These are phyloP conservation scores for Drosophila melanocephala DNA, from an alignment of 2,888 invertebrate genomes.

Conservation along the genomic window DNA sequence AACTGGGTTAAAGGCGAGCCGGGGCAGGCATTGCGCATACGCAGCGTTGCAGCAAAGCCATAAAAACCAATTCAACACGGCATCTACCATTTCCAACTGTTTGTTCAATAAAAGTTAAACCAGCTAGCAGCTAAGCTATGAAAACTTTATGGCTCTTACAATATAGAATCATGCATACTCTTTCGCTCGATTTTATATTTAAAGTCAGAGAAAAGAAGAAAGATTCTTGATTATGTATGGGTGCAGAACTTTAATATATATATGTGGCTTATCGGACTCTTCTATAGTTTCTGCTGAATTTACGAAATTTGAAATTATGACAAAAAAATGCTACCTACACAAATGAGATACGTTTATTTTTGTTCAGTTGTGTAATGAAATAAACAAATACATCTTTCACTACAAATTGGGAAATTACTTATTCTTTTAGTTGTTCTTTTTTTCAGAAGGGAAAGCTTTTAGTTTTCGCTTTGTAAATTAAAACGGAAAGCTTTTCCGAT, in stretches of 20 bases:
- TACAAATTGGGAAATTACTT: not conserved
- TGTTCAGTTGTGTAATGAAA: not conserved
- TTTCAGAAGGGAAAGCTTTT: not conserved
- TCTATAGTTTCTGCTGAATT: not conserved
- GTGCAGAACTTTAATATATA: not conserved
- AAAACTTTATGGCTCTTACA: not conserved
- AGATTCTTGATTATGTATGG: not conserved
- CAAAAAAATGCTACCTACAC: not conserved
- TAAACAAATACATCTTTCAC: not conserved
- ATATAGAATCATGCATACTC: slow-evolving; percentile 39
- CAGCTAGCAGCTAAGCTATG: slow-evolving; percentile 12
- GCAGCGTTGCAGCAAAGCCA: slow-evolving; percentile 63
- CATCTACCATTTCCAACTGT: slow-evolving; percentile 51
- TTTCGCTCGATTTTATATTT: not conserved
- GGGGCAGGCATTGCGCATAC: slow-evolving; percentile 67
- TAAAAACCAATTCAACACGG: slow-evolving; percentile 48
- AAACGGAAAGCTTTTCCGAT: not conserved
- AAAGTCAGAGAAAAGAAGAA: not conserved
- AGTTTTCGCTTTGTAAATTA: not conserved
- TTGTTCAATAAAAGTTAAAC: slow-evolving; percentile 73
- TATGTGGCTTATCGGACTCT: not conserved
- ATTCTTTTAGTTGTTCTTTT: not conserved
- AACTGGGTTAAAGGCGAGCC: slow-evolving; percentile 64
- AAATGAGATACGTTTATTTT: not conserved
- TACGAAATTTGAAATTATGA: not conserved